These are phyloP conservation scores for Lepilemur ruficaudatus DNA, from an alignment of 2,797 vertebrate species.

Conservation along the genomic window DNA sequence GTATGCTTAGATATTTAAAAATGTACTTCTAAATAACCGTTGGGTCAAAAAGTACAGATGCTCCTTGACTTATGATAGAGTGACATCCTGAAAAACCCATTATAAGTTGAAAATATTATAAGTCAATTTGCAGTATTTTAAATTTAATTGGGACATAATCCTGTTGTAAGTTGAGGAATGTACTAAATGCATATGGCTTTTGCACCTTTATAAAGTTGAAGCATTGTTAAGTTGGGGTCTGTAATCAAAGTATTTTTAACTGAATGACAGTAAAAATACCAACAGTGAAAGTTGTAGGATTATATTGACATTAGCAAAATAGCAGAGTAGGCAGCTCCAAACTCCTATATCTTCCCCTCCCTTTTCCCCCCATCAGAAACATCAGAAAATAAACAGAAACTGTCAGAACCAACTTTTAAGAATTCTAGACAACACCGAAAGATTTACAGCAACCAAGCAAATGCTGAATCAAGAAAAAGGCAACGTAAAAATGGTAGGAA, in stretches of 20 bases:
- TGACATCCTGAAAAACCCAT: neutral
- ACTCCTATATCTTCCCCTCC: neutral
- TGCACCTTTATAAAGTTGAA: neutral
- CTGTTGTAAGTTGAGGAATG: neutral
- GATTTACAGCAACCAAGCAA: neutral
- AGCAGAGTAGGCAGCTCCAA: neutral
- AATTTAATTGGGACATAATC: neutral
- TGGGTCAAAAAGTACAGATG: neutral
- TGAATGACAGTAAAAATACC: neutral
- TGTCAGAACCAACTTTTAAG: neutral
- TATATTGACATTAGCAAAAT: neutral
- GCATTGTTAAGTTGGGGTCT: neutral
- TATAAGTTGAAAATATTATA: no score
- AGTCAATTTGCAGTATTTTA: neutral
- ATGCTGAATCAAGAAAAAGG: neutral
- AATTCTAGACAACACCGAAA: neutral
- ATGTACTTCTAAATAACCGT: neutral
- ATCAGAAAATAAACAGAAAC: neutral
- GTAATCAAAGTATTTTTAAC: neutral
- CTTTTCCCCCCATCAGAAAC: neutral
- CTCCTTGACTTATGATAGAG: neutral
- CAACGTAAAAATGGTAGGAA: neutral
- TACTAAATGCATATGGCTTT: neutral
- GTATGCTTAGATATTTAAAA: neutral
- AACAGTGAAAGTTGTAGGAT: neutral